These are phyloP conservation scores for Netelia melanura DNA, from an alignment of 2,888 invertebrate genomes.

Conservation along the genomic window DNA sequence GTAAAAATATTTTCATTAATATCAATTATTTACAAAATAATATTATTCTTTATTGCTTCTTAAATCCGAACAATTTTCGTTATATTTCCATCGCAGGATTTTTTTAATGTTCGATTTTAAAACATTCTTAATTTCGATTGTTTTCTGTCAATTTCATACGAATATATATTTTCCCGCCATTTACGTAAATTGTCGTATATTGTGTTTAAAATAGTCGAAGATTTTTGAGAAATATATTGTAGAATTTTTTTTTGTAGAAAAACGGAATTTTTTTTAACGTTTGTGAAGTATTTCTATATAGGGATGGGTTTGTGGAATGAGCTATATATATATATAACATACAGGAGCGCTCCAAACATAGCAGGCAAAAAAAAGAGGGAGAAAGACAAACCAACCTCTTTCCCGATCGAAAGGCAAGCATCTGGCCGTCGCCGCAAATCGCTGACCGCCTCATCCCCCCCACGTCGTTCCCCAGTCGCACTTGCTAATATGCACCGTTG, in stretches of 20 bases:
- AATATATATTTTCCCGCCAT: not conserved
- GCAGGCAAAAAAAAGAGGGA: not conserved
- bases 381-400: conserved; percentile 71
- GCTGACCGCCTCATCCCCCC: conserved; percentile 72
- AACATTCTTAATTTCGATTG: too few species aligned
- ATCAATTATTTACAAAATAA: too few species aligned
- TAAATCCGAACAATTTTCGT: too few species aligned
- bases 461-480: conserved; percentile 42
- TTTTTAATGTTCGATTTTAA: too few species aligned
- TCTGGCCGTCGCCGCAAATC: conserved; percentile 71
- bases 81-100: too few species aligned
- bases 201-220: too few species aligned
- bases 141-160: not conserved
- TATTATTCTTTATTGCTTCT: too few species aligned
- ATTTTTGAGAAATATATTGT: too few species aligned
- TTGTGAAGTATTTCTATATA: not conserved
- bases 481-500: not conserved
- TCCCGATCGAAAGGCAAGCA: conserved; percentile 72
- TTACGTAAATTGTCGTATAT: not conserved
- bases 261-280: not conserved
- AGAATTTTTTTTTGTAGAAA: too few species aligned
- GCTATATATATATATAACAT: not conserved
- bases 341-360: not conserved
- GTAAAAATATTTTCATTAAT: too few species aligned
- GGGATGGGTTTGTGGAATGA: not conserved